These are phyloP conservation scores for Osedax fenrisi DNA, from an alignment of 2,888 invertebrate genomes.

Conservation along the genomic window DNA sequence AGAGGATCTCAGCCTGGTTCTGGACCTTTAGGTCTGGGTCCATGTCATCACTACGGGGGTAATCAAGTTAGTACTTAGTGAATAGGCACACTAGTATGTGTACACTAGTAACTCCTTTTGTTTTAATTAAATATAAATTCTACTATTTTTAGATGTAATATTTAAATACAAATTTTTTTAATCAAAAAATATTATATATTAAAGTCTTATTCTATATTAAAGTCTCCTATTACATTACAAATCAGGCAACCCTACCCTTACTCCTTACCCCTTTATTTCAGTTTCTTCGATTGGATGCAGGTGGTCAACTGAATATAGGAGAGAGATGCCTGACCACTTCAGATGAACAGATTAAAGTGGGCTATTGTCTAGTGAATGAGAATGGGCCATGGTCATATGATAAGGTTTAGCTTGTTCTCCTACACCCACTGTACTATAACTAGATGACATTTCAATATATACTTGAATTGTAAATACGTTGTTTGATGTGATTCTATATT, in stretches of 20 bases:
- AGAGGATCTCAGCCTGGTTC: constrained; percentile 73
- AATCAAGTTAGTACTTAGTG: constrained; percentile 58
- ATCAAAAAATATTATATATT: background rate
- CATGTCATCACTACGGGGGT: constrained; percentile 86
- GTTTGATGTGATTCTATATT: no score
- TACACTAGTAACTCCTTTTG: no score
- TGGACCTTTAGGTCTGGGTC: constrained; percentile 70
- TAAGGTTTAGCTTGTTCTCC: background rate
- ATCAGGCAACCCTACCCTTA: no score
- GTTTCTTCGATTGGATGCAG: constrained; percentile 76
- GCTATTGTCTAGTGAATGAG: constrained; percentile 60
- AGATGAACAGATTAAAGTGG: constrained; percentile 13
- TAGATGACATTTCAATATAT: no score
- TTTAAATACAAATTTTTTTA: background rate
- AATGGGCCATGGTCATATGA: constrained; percentile 13
- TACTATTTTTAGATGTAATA: no score
- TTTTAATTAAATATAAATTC: no score
- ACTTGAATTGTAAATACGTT: no score
- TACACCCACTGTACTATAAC: no score
- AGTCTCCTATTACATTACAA: no score
- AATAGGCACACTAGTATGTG: no score
- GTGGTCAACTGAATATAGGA: constrained; percentile 85
- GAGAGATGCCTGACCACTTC: constrained; percentile 81
- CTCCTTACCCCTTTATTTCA: no score
- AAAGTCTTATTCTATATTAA: background rate